Evolutionary conservation across 2,113 vertebrate genomes (phyloP).

Genomic region (Corvus moneduloides): DNA sequence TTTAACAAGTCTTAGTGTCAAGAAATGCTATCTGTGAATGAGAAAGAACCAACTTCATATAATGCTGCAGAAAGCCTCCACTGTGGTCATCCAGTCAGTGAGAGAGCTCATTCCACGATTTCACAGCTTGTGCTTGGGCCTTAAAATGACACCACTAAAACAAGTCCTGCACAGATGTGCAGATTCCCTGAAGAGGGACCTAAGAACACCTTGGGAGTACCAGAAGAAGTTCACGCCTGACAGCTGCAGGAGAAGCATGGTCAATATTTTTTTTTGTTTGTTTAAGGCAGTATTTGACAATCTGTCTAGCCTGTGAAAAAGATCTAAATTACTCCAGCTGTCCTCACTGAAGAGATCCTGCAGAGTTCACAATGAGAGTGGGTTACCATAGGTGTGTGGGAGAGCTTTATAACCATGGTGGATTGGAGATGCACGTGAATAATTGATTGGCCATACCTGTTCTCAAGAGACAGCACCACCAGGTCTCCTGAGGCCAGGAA

Average conservation of each 20-base stretch:
- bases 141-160: neutral
- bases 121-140: neutral
- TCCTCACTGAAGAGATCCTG: neutral
- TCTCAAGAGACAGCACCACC: neutral
- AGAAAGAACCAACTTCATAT: neutral
- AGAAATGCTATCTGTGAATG: neutral
- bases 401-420: neutral
- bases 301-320: neutral
- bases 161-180: neutral
- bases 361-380: neutral
- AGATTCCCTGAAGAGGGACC: neutral
- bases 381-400: neutral
- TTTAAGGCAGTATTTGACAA: neutral
- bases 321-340: neutral
- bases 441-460: neutral
- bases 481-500: neutral
- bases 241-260: neutral
- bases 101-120: neutral
- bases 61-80: neutral
- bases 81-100: neutral
- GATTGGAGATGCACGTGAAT: neutral
- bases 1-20: neutral
- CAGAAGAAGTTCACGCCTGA: neutral
- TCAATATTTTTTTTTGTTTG: neutral
- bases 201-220: neutral